Percentiles rank a stretch among this genome's conserved stretches.
phyloP scores from a whole-genome alignment of 2,797 vertebrate genomes.

The Halcyon chelicuti region DNA sequence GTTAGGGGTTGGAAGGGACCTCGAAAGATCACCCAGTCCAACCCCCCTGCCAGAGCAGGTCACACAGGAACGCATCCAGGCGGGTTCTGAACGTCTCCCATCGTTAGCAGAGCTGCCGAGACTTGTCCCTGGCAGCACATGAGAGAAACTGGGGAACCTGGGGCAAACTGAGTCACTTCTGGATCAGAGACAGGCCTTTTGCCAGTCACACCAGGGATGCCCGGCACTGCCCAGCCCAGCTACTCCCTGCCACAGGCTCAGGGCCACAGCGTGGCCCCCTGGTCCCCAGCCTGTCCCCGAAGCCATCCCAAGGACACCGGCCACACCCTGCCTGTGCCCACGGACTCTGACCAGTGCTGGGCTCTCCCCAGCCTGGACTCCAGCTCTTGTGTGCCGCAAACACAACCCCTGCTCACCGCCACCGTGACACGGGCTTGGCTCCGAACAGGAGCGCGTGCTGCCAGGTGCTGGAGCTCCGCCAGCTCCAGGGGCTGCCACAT shows the following conservation, averaged over 20 bases:
- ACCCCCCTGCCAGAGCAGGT: too few species aligned
- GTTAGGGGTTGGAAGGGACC: too few species aligned
- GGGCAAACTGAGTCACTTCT: conserved; percentile 63
- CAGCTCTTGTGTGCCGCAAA: neutral
- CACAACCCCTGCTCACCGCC: fast-evolving
- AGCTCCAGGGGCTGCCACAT: neutral
- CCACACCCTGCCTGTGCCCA: neutral
- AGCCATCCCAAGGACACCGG: fast-evolving
- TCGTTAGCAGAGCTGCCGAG: conserved; percentile 2
- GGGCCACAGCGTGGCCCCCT: neutral
- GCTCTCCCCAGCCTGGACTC: neutral
- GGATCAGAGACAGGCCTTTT: neutral
- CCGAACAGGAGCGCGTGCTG: fast-evolving
- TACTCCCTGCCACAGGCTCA: neutral
- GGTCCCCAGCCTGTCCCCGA: neutral
- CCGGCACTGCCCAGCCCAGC: neutral
- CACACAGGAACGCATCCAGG: too few species aligned
- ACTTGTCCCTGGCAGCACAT: conserved; percentile 54
- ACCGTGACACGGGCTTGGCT: neutral
- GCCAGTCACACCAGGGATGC: neutral
- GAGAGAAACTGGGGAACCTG: conserved; percentile 2
- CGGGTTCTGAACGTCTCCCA: too few species aligned
- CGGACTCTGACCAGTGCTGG: neutral
- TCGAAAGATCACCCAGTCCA: too few species aligned
- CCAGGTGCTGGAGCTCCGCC: fast-evolving